Evolutionary conservation across 30 jellyfish, hydroid and myxozoan genomes (phyloP).

Genomic region (Kudoa iwatai): DNA sequence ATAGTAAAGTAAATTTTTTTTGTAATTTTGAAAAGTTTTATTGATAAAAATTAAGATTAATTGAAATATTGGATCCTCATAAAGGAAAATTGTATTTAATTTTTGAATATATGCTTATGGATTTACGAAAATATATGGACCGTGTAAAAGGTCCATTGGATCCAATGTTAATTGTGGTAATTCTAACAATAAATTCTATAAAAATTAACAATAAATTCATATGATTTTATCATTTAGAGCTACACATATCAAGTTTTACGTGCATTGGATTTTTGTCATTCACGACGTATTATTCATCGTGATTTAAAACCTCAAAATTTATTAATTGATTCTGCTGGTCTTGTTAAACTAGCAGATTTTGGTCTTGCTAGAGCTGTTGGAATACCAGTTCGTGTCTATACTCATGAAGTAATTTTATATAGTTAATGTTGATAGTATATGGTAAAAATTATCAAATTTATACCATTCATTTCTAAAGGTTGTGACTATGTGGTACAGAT

Average conservation of each 20-base stretch:
- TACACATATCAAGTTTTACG: slow-evolving; percentile 32
- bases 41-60: slow-evolving; percentile 4
- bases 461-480: slow-evolving; percentile 6
- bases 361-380: slow-evolving; percentile 95
- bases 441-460: no score
- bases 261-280: slow-evolving; percentile 59
- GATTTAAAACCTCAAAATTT: slow-evolving; percentile 77
- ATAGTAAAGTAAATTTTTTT: slow-evolving; percentile 72
- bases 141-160: no score
- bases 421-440: no score
- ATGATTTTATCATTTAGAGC: no score
- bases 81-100: slow-evolving; percentile 12
- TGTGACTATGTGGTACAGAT: slow-evolving; percentile 79
- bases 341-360: slow-evolving; percentile 67
- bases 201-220: not conserved
- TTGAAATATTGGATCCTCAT: slow-evolving; percentile 15
- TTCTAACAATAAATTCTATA: not conserved
- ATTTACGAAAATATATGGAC: slow-evolving; percentile 27
- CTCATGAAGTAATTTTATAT: slow-evolving; percentile 65
- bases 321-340: slow-evolving; percentile 44
- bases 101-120: slow-evolving; percentile 53
- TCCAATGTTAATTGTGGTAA: not conserved
- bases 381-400: slow-evolving; percentile 45
- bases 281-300: slow-evolving; percentile 39
- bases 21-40: no score